Percentiles rank a stretch among this genome's conserved stretches.
phyloP scores from a whole-genome alignment of 2,888 invertebrate genomes.

The Polydesmus complanatus region DNA sequence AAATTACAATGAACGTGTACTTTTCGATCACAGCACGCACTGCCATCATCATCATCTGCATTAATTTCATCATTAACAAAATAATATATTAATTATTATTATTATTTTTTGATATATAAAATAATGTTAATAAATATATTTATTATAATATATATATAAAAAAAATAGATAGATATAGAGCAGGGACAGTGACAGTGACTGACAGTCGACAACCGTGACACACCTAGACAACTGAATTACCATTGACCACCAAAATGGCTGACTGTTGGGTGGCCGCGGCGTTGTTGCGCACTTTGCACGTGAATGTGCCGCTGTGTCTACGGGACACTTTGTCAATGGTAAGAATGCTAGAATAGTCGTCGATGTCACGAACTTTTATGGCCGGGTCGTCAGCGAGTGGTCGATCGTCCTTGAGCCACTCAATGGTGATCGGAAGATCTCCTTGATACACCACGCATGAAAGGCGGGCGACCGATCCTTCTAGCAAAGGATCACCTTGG shows the following conservation, averaged over 20 bases:
- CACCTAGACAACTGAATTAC: constrained; percentile 13
- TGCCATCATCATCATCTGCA: neutral
- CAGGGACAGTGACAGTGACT: neutral
- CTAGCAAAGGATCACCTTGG: constrained; percentile 14
- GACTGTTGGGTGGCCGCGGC: constrained; percentile 13
- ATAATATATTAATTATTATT: too few species aligned
- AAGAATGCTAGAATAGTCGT: constrained; percentile 19
- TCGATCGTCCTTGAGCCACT: constrained; percentile 14
- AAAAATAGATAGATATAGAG: neutral
- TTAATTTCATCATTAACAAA: too few species aligned
- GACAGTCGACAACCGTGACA: constrained; percentile 2
- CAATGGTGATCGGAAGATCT: constrained; percentile 10
- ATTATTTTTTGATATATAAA: too few species aligned
- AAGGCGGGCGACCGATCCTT: constrained; percentile 13
- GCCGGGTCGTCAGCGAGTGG: constrained; percentile 1
- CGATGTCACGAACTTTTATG: constrained; percentile 10
- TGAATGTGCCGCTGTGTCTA: constrained; percentile 18
- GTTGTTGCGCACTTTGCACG: constrained; percentile 15
- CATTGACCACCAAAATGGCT: constrained; percentile 14
- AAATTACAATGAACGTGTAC: neutral
- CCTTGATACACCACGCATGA: constrained; percentile 17
- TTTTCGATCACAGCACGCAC: neutral
- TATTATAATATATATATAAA: neutral
- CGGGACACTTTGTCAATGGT: constrained; percentile 21
- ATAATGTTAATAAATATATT: neutral